Evolutionary conservation across 1,140 invertebrate species (phyloP).

Genomic region (Achatina immaculata): DNA sequence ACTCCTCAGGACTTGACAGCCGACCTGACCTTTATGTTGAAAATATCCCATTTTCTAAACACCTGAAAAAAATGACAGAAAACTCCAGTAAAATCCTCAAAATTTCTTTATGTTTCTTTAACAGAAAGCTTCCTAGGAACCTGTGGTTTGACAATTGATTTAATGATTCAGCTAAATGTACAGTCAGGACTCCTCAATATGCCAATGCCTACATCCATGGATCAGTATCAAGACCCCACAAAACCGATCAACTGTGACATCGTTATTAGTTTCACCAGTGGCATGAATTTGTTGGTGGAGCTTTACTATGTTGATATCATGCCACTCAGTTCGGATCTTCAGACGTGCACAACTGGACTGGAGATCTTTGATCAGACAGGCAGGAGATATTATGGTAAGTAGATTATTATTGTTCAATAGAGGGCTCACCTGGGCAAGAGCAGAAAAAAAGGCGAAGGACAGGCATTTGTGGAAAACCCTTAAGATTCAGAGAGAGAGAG

Average conservation of each 20-base stretch:
- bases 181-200: constrained; percentile 12
- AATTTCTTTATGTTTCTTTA: neutral
- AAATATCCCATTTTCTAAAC: too few species aligned
- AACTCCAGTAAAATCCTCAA: too few species aligned
- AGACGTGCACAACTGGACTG: constrained; percentile 15
- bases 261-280: neutral
- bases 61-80: too few species aligned
- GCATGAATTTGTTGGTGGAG: constrained; percentile 19
- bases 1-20: too few species aligned
- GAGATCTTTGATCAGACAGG: constrained; percentile 21
- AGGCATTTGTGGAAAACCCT: too few species aligned
- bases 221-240: constrained; percentile 7
- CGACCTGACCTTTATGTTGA: too few species aligned
- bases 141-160: constrained; percentile 21
- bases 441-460: too few species aligned
- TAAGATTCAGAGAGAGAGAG: too few species aligned
- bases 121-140: constrained; percentile 9
- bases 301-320: constrained; percentile 36
- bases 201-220: neutral
- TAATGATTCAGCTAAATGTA: neutral
- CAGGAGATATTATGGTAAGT: constrained; percentile 20
- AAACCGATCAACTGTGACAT: constrained; percentile 6
- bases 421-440: too few species aligned
- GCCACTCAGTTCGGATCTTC: neutral
- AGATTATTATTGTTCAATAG: too few species aligned